Percentiles rank a stretch among this genome's conserved stretches.
Conservation (phyloP, 2,888 invertebrate genomes). For the Caenorhabditis uteleia region DNA sequence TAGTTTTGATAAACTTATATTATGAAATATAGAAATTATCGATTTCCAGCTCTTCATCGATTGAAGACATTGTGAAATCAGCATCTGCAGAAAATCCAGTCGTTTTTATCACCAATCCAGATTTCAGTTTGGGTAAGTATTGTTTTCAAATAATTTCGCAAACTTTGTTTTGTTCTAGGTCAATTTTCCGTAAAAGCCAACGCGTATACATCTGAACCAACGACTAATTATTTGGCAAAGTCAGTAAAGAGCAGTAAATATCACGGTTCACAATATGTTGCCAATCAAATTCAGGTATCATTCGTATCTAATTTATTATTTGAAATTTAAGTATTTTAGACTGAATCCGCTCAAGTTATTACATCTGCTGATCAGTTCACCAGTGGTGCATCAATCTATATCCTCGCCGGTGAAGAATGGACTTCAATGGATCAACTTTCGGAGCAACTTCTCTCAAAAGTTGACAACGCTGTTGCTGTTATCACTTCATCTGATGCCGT, state of each 20-base stretch:
- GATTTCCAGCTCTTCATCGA: conserved; percentile 10
- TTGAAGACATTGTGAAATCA: conserved; percentile 30
- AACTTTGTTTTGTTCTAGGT: conserved; percentile 22
- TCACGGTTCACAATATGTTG: conserved; percentile 39
- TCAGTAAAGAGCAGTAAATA: conserved; percentile 40
- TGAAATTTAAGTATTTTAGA: not conserved
- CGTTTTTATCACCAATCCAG: conserved; percentile 51
- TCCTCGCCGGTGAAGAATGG: conserved; percentile 52
- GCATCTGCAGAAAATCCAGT: conserved; percentile 47
- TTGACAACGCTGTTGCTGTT: conserved; percentile 38
- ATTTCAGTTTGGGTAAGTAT: conserved; percentile 49
- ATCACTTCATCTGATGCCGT: conserved; percentile 46
- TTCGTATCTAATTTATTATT: not conserved
- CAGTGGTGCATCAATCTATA: conserved; percentile 37
- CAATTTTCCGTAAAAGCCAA: conserved; percentile 44
- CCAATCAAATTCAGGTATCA: conserved; percentile 35
- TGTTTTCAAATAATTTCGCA: not conserved
- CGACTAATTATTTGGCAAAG: conserved; percentile 34
- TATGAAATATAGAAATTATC: conserved; percentile 1
- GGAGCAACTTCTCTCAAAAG: conserved; percentile 34
- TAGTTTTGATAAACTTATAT: conserved; percentile 5
- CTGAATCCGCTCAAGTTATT: conserved; percentile 18
- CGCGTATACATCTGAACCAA: conserved; percentile 37
- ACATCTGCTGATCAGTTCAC: conserved; percentile 34
- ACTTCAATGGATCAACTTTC: conserved; percentile 40